Evolutionary conservation across 2,113 vertebrate species (phyloP).

Genomic region (Notothenia coriiceps): DNA sequence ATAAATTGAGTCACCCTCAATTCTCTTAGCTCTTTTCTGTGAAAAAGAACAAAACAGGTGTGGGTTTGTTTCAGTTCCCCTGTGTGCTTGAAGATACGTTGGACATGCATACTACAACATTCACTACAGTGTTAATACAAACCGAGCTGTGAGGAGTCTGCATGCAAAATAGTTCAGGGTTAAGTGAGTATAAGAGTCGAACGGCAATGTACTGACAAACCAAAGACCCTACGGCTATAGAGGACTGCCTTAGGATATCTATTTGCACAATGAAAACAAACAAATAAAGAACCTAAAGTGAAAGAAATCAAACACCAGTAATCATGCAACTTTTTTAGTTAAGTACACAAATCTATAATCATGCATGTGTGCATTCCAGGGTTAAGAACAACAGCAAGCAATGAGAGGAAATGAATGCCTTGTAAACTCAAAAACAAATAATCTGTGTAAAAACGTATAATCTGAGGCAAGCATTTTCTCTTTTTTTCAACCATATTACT

Average conservation of each 20-base stretch:
- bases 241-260: slow-evolving; percentile 11
- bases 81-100: slow-evolving; percentile 58
- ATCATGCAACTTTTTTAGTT: slow-evolving; percentile 51
- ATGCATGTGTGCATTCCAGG: slow-evolving; percentile 73
- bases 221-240: slow-evolving; percentile 19
- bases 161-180: slow-evolving; percentile 63
- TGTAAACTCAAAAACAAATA: slow-evolving; percentile 6
- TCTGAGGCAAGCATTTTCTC: slow-evolving; percentile 15
- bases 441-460: slow-evolving; percentile 14
- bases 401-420: slow-evolving; percentile 48
- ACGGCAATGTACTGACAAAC: slow-evolving; percentile 30
- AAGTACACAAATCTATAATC: slow-evolving; percentile 42
- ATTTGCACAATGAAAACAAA: slow-evolving; percentile 38
- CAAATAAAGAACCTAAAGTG: slow-evolving; percentile 38
- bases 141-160: slow-evolving; percentile 46
- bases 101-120: slow-evolving; percentile 66
- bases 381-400: slow-evolving; percentile 65
- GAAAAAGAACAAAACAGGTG: slow-evolving; percentile 83
- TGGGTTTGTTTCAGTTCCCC: slow-evolving; percentile 75
- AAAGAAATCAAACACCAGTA: slow-evolving; percentile 66
- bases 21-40: slow-evolving; percentile 98
- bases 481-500: not conserved
- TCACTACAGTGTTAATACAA: slow-evolving; percentile 51
- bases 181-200: slow-evolving; percentile 9
- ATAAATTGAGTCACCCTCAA: slow-evolving; percentile 99